phyloP scores from a whole-genome alignment of 2,113 vertebrate species.

The Rhegmatorhina hoffmannsi region DNA sequence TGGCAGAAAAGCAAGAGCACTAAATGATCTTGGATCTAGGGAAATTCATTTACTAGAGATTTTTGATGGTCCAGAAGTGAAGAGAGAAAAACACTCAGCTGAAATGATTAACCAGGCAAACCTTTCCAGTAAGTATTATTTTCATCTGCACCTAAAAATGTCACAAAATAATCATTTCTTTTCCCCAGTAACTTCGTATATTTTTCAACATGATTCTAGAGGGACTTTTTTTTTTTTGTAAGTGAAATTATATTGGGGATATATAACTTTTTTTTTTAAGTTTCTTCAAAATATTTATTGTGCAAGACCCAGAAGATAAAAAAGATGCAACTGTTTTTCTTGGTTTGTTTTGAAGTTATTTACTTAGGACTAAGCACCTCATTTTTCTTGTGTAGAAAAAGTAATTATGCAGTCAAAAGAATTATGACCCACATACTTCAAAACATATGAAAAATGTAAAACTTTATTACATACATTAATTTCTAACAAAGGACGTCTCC shows the following conservation, averaged over 20 bases:
- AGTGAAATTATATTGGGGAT: conserved; percentile 46
- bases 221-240: not conserved
- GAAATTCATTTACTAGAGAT: not conserved
- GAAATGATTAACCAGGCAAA: conserved; percentile 30
- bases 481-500: conserved; percentile 80
- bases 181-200: not conserved
- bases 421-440: conserved; percentile 83
- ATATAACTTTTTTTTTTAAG: conserved; percentile 55
- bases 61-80: not conserved
- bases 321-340: conserved; percentile 77
- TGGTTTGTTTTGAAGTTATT: conserved; percentile 82
- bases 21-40: not conserved
- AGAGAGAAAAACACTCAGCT: not conserved
- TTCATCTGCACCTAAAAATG: not conserved
- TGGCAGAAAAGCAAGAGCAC: not conserved
- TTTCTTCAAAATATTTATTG: conserved; percentile 78
- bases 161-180: conserved; percentile 15
- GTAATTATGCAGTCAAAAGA: conserved; percentile 86
- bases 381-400: conserved; percentile 84
- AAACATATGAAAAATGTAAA: conserved; percentile 88
- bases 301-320: conserved; percentile 70
- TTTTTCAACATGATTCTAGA: conserved; percentile 9
- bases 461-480: conserved; percentile 86
- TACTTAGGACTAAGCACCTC: conserved; percentile 82
- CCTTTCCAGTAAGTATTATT: not conserved